These are phyloP conservation scores for Daphoenositta chrysoptera DNA, from an alignment of 2,113 vertebrate genomes.

Conservation along the genomic window DNA sequence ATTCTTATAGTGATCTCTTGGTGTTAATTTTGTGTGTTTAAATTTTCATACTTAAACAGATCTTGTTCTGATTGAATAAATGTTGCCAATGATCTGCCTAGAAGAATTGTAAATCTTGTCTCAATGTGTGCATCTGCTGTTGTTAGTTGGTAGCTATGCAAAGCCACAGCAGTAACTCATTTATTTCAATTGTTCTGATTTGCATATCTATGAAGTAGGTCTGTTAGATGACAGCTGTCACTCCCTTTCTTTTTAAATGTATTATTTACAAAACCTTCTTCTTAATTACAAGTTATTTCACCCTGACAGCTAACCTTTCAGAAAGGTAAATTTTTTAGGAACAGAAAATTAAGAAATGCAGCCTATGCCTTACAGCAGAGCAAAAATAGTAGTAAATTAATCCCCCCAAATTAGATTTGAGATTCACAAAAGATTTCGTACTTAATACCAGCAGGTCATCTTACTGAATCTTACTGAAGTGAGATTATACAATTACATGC, in stretches of 20 bases:
- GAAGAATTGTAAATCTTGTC: slow-evolving; percentile 48
- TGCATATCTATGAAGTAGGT: neutral
- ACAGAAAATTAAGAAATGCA: neutral
- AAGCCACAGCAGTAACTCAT: neutral
- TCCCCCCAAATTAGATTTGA: neutral
- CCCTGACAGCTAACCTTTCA: neutral
- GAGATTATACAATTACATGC: neutral
- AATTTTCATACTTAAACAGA: slow-evolving; percentile 74
- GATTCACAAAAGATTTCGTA: neutral
- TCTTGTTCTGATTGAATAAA: slow-evolving; percentile 68
- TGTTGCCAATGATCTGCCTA: slow-evolving; percentile 40
- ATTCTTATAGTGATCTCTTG: slow-evolving; percentile 63
- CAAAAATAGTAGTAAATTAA: neutral
- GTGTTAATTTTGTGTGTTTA: slow-evolving; percentile 72
- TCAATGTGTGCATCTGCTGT: neutral
- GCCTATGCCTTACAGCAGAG: neutral
- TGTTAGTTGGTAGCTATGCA: neutral
- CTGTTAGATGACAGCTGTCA: neutral
- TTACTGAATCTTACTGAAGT: neutral
- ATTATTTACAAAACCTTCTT: neutral
- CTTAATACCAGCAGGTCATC: neutral
- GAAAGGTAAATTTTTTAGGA: neutral
- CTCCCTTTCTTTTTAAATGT: neutral
- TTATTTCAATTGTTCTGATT: slow-evolving; percentile 9
- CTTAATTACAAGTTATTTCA: slow-evolving; percentile 19